phyloP scores from a whole-genome alignment of 35 echinoderm and acorn worm species.

The Stichopus chloronotus region DNA sequence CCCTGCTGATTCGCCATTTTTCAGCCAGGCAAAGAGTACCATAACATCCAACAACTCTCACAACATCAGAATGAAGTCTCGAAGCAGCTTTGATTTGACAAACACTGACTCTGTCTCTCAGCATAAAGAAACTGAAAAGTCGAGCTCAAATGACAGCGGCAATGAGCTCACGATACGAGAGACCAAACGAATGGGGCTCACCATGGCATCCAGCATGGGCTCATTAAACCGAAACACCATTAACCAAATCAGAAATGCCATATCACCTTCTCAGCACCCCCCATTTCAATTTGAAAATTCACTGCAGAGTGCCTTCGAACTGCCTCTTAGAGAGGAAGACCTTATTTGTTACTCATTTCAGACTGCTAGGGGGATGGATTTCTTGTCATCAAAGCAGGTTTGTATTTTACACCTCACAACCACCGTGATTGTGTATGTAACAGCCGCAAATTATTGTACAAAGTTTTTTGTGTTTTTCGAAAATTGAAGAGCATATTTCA shows the following conservation, averaged over 20 bases:
- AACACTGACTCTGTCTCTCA: background rate
- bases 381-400: conserved; percentile 92
- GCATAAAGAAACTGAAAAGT: conserved; percentile 18
- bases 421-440: too few species aligned
- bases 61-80: background rate
- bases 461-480: too few species aligned
- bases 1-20: conserved; percentile 12
- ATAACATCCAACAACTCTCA: background rate
- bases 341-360: conserved; percentile 91
- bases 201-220: conserved; percentile 26
- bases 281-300: conserved; percentile 37
- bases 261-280: background rate
- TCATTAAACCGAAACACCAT: conserved; percentile 27
- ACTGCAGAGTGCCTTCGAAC: conserved; percentile 21
- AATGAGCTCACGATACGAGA: background rate
- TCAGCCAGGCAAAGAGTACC: background rate
- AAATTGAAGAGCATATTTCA: too few species aligned
- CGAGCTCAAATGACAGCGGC: conserved; percentile 28
- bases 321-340: conserved; percentile 72
- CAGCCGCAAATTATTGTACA: too few species aligned
- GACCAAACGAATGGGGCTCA: background rate
- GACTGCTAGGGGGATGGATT: conserved; percentile 94
- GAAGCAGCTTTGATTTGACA: conserved; percentile 37
- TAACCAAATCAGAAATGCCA: conserved; percentile 5
- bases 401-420: background rate